Conservation (phyloP, 2,113 vertebrate genomes). For the Struthidea cinerea region DNA sequence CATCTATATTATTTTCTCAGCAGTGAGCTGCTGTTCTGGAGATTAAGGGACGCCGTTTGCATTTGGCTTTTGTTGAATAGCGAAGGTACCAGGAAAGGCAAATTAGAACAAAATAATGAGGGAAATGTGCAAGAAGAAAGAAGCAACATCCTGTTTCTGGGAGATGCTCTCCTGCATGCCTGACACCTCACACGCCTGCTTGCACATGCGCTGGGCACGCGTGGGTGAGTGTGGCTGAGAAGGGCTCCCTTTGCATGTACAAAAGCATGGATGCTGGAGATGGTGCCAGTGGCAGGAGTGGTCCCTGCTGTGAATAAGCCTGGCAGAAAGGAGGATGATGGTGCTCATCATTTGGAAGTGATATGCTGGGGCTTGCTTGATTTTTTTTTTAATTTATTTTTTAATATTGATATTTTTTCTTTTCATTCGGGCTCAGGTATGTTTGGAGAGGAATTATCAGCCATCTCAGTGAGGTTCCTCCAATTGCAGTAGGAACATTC, state of each 20-base stretch:
- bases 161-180: not conserved
- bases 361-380: not conserved
- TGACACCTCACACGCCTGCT: not conserved
- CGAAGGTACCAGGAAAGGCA: conserved; percentile 63
- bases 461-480: not conserved
- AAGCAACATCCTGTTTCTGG: not conserved
- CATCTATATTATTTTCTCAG: conserved; percentile 81
- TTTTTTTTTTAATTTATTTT: not conserved
- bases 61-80: conserved; percentile 72
- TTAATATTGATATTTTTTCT: not conserved
- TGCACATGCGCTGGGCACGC: not conserved
- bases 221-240: not conserved
- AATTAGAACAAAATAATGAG: conserved; percentile 70
- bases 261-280: not conserved
- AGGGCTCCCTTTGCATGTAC: not conserved
- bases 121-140: conserved; percentile 46
- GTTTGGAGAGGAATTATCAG: not conserved
- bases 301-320: not conserved
- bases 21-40: conserved; percentile 72
- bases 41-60: conserved; percentile 72
- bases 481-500: not conserved
- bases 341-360: not conserved
- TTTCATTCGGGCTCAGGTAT: not conserved
- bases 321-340: not conserved
- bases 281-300: not conserved